Evolutionary conservation across 1,140 invertebrate genomes (phyloP).

Genomic region (Atta texana): DNA sequence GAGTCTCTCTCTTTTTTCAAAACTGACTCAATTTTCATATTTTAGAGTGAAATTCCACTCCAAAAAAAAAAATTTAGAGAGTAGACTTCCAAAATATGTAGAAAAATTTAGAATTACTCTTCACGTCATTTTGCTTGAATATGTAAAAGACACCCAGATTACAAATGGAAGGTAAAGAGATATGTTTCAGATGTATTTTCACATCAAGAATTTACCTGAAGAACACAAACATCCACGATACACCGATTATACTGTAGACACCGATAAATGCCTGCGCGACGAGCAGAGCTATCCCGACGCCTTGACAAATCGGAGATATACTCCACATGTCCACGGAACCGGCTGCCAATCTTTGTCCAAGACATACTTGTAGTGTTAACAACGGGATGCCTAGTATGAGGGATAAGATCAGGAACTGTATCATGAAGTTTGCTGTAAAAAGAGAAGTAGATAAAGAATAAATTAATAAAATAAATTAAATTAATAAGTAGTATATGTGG

Average conservation of each 20-base stretch:
- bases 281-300: conserved; percentile 94
- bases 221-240: conserved; percentile 96
- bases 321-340: conserved; percentile 97
- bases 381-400: conserved; percentile 94
- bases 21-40: too few species aligned
- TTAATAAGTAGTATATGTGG: too few species aligned
- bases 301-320: conserved; percentile 96
- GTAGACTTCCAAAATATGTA: too few species aligned
- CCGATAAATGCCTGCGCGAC: conserved; percentile 93
- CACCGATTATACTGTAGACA: conserved; percentile 94
- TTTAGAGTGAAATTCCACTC: too few species aligned
- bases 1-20: too few species aligned
- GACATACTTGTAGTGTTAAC: conserved; percentile 93
- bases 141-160: too few species aligned
- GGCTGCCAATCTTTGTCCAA: conserved; percentile 94
- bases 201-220: conserved; percentile 84
- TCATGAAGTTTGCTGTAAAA: conserved; percentile 92
- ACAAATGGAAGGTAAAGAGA: background rate
- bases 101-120: too few species aligned
- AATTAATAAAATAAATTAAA: background rate
- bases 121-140: too few species aligned
- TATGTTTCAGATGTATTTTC: background rate
- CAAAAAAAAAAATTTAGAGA: too few species aligned
- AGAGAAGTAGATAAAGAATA: background rate
- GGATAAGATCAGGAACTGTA: conserved; percentile 95